Percentiles rank a stretch among this genome's conserved stretches.
Conservation (phyloP, 2,113 vertebrate genomes). For the Apistogramma diplotaenia region DNA sequence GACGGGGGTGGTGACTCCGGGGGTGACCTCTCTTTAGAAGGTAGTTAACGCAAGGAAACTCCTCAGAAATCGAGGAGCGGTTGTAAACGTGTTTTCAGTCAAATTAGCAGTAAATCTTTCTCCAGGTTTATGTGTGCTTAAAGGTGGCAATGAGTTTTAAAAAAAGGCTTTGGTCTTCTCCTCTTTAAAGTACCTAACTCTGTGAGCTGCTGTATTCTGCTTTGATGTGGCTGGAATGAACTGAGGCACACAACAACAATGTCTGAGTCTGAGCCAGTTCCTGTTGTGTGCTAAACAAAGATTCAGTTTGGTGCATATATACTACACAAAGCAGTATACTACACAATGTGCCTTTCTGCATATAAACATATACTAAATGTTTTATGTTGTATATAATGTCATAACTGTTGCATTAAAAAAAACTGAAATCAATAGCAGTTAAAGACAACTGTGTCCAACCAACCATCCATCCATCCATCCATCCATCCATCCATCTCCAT, state of each 20-base stretch:
- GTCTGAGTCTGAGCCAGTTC: not conserved
- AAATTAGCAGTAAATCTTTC: conserved; percentile 52
- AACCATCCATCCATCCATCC: not conserved
- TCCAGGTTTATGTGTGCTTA: not conserved
- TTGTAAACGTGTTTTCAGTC: conserved; percentile 44
- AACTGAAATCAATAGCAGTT: not conserved
- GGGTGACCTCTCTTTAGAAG: conserved; percentile 30
- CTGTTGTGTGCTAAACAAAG: not conserved
- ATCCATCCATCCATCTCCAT: not conserved
- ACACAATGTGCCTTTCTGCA: not conserved
- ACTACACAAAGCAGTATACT: not conserved
- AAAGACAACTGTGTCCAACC: not conserved
- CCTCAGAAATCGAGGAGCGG: conserved; percentile 1
- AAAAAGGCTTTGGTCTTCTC: not conserved
- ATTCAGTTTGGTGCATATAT: not conserved
- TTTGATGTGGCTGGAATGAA: not conserved
- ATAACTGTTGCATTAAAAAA: not conserved
- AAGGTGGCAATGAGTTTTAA: not conserved
- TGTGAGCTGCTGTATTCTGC: not conserved
- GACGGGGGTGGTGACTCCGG: not conserved
- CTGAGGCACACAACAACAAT: not conserved
- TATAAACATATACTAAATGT: not conserved
- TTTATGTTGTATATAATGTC: not conserved
- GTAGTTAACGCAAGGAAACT: conserved; percentile 39
- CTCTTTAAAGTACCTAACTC: not conserved